Evolutionary conservation across 2,113 vertebrate species (phyloP), one percentile per base, ranked within the genome.

Genomic region (Bufo bufo): DNA sequence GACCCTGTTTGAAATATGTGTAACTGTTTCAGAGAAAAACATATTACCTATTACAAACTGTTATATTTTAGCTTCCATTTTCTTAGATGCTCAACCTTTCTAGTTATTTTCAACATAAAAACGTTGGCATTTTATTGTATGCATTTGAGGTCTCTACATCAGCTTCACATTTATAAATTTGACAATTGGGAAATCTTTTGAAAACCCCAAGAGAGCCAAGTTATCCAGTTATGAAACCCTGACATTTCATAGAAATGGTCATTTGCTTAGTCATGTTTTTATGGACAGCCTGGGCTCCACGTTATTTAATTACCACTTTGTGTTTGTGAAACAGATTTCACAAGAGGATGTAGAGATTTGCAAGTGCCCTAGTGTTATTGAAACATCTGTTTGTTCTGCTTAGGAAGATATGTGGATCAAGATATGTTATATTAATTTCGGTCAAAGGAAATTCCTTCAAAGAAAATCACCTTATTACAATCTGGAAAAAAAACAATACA

Each of bases 251-350:
- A 59, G 69, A 74, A 85, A 33, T 74, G 52, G 50, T 59, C 12
- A n/a, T 84, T 69, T 69, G 47, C 72, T 50, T 75, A 75, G 66
- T 71, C 45, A 84, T 84, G 49, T 52, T 52, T 83, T 9, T 14
- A n/a, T 52, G 19, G 63, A 13, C 63, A 84, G 63, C n/a, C 82
- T 84, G 59, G 49, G 65, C 61, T 45, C 20, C 19, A 56, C 3
- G 54, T 6, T 69, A 7, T 69, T 12, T 69, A 69, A 49, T 47
- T 83, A 50, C 20, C 23, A 47, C 16, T 65, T 47, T 69, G 82
- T 13, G 16, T 69, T 84, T 52, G 20, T 47, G 63, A 69, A 84
- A 72, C 7, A 14, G 52, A 23, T 80, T 80, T 80, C 77, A 80
- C 54, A 80, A 80, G 54, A 59, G 23, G 13, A 80, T 58, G n/a